Evolutionary conservation across 2,797 vertebrate genomes (phyloP), one percentile per base, ranked within the genome.

Genomic region (Labeo calbasu): DNA sequence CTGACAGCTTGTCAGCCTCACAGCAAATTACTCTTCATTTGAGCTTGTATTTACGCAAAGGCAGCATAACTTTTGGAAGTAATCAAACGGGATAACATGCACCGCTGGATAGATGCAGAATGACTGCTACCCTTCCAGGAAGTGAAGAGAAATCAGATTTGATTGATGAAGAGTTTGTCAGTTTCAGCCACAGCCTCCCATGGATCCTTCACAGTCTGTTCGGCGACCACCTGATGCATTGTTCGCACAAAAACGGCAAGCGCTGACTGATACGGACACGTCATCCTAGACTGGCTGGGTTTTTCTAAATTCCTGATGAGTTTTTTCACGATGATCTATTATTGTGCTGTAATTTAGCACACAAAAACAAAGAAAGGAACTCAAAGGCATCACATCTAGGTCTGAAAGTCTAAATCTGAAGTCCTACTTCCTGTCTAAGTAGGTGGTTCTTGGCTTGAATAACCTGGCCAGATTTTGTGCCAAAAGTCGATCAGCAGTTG

Each of bases 21-120:
- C 19, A 57, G 61, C 85, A 84, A 85, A 77, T 68, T 85, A 65
- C 69, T 73, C 82, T 75, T 86, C 66, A 82, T 53, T 77, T 78
- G 17, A 79, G 82, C 75, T 69, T 65, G 71, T 50, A 46, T 68
- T 46, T 76, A 43, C 46, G 17, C 68, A 76, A 40, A 73, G 21
- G 36, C 57, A 57, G 55, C 85, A 69, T 68, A 76, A 83, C 72
- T 69, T 79, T 73, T 68, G n/a, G n/a, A 77, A 77, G 48, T 66
- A 76, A 55, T 66, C 36, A 83, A 68, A 77, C 0, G 7, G n/a
- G 48, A 51, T 21, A 66, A 76, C 36, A 48, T 14, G 50, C 50
- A 59, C 23, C 23, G 13, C 63, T 69, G 50, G 50, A 77, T 4
- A 25, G 23, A 77, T n/a, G 51, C 61, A 55, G 61, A 43, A 68